These are phyloP conservation scores for Sarcophaga variegata DNA, from an alignment of 2,888 invertebrate genomes.

Conservation along the genomic window DNA sequence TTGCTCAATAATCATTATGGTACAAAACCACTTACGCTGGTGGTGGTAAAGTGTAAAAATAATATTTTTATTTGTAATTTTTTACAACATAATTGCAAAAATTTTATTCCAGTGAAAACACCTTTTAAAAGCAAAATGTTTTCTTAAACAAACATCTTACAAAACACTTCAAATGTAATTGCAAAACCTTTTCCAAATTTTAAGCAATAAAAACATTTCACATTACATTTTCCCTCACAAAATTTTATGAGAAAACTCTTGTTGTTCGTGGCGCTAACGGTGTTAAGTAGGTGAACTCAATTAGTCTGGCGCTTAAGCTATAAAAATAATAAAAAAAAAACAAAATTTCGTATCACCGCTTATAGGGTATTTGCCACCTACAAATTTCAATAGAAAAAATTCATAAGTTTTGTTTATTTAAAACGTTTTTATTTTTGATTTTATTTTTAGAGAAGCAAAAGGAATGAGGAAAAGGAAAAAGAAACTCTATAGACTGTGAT, in stretches of 20 bases:
- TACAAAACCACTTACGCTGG: background rate
- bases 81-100: background rate
- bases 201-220: background rate
- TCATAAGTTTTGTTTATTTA: constrained; percentile 42
- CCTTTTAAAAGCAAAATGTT: constrained; percentile 4
- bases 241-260: constrained; percentile 18
- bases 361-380: constrained; percentile 30
- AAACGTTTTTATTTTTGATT: background rate
- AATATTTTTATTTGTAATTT: no score
- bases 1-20: background rate
- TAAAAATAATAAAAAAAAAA: constrained; percentile 37
- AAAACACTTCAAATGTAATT: constrained; percentile 18
- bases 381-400: constrained; percentile 41
- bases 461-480: no score
- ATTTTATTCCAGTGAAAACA: background rate
- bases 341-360: background rate
- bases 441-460: no score
- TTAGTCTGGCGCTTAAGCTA: constrained; percentile 56
- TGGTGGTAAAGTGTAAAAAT: no score
- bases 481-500: no score
- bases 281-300: constrained; percentile 50
- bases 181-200: background rate
- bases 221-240: background rate
- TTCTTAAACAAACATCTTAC: constrained; percentile 18
- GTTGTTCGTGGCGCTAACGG: background rate